These are phyloP conservation scores for Lethrus apterus DNA, from an alignment of 1,140 invertebrate genomes.

Conservation along the genomic window DNA sequence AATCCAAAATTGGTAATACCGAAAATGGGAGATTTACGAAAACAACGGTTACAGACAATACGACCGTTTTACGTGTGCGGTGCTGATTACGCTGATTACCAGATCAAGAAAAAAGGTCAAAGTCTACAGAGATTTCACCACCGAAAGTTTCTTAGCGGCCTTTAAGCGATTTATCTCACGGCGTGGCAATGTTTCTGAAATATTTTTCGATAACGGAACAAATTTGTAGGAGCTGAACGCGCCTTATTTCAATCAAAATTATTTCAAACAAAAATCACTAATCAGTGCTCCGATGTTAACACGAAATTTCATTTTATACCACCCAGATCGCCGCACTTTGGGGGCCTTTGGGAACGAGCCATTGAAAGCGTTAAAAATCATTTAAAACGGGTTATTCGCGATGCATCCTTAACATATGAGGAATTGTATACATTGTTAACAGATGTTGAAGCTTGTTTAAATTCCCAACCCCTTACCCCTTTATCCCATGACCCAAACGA, in stretches of 20 bases:
- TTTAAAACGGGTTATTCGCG: neutral
- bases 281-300: neutral
- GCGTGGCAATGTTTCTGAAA: constrained; percentile 22
- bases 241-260: neutral
- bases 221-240: constrained; percentile 17
- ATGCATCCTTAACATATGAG: neutral
- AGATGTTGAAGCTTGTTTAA: too few relatives aligned
- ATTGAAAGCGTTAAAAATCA: neutral
- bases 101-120: neutral
- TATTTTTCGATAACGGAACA: constrained; percentile 26
- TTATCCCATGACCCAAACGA: constrained; percentile 25
- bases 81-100: constrained; percentile 5
- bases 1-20: constrained; percentile 25
- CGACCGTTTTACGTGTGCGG: constrained; percentile 3
- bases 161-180: constrained; percentile 29
- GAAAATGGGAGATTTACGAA: constrained; percentile 10
- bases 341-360: neutral
- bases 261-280: neutral
- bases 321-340: neutral
- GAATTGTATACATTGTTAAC: constrained; percentile 16
- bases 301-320: neutral
- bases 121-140: constrained; percentile 19
- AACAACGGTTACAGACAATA: neutral
- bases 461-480: constrained; percentile 17
- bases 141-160: constrained; percentile 22